Conservation (phyloP, 2,888 invertebrate species). For the Platycheirus rosarum region DNA sequence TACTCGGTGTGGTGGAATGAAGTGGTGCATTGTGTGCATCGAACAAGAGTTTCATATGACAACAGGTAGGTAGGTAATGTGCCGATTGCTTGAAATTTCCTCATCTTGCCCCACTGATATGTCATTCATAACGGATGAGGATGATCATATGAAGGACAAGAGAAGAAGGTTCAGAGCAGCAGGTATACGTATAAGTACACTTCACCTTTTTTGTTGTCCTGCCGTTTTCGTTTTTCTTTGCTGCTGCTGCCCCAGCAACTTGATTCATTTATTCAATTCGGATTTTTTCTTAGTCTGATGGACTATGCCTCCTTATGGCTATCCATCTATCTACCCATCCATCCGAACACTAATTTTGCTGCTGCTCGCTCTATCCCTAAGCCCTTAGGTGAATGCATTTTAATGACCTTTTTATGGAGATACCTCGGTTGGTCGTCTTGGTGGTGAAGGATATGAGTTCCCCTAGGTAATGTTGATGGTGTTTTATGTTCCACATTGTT, state of each 20-base stretch:
- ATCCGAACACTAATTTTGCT: conserved; percentile 66
- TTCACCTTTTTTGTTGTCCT: conserved; percentile 25
- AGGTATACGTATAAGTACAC: conserved; percentile 20
- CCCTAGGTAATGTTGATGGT: conserved; percentile 67
- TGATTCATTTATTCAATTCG: conserved; percentile 69
- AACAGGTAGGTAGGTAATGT: conserved; percentile 71
- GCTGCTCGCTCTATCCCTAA: too few relatives aligned
- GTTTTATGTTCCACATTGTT: conserved; percentile 74
- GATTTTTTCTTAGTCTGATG: conserved; percentile 29
- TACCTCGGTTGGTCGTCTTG: background rate
- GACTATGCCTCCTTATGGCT: conserved; percentile 17
- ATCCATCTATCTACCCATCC: conserved; percentile 56
- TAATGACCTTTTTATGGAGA: conserved; percentile 68
- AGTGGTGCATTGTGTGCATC: conserved; percentile 59
- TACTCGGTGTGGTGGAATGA: conserved; percentile 50
- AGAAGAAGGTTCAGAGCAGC: background rate
- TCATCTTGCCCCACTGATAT: conserved; percentile 36
- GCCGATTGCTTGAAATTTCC: conserved; percentile 48
- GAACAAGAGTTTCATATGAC: conserved; percentile 65
- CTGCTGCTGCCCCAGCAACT: conserved; percentile 31
- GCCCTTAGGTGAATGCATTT: conserved; percentile 74
- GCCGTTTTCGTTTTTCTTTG: conserved; percentile 22
- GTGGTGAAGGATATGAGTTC: conserved; percentile 33
- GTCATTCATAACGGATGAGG: conserved; percentile 49
- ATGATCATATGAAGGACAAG: background rate